Conservation (phyloP, 1,140 invertebrate genomes). For the Drosophila tristis region DNA sequence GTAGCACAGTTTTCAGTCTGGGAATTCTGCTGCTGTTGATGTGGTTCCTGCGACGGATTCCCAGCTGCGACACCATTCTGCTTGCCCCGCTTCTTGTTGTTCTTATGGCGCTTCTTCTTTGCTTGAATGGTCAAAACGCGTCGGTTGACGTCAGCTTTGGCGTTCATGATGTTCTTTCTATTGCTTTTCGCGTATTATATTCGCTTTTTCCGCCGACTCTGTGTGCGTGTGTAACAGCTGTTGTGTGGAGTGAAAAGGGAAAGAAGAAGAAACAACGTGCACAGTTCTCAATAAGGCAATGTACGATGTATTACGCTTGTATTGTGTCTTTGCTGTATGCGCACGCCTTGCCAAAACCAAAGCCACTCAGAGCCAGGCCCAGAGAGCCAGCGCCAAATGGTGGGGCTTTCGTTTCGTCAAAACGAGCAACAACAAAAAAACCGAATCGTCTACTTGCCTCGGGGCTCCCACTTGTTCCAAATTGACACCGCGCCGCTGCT, state of each 20-base stretch:
- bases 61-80: constrained; percentile 67
- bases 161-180: constrained; percentile 87
- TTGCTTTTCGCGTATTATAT: constrained; percentile 38
- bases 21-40: constrained; percentile 34
- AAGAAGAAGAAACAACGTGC: constrained; percentile 56
- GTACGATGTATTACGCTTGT: constrained; percentile 56
- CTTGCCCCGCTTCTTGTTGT: constrained; percentile 90
- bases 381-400: constrained; percentile 7
- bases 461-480: constrained; percentile 64
- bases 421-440: constrained; percentile 13
- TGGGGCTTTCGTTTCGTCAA: constrained; percentile 28
- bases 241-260: constrained; percentile 37
- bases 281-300: constrained; percentile 78
- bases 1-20: background rate
- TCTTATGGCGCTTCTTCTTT: constrained; percentile 95
- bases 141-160: constrained; percentile 94
- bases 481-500: constrained; percentile 45
- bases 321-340: constrained; percentile 53
- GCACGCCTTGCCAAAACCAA: constrained; percentile 53
- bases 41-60: constrained; percentile 34
- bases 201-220: constrained; percentile 20
- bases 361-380: too few relatives aligned
- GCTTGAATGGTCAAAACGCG: constrained; percentile 94
- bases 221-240: constrained; percentile 64
- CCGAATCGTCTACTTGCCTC: constrained; percentile 58